Base-by-base conservation (phyloP, 2,888 invertebrate species). In the Troides helena region DNA sequence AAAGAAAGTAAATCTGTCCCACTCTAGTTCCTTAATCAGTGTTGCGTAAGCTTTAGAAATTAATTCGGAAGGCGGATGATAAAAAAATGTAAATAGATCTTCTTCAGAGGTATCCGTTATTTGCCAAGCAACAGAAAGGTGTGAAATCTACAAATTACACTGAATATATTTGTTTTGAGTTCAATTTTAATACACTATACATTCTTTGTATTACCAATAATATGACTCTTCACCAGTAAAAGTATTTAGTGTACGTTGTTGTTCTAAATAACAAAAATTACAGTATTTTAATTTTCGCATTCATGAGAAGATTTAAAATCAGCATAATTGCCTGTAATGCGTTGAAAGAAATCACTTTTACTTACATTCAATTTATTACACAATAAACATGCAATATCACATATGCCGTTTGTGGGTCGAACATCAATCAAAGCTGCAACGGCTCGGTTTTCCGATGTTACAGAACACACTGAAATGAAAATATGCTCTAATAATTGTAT, bases 1-100 rank as follows among this genome's bases (percentile, higher is more conserved):
- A 59, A 98, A 89, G 65, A 97, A 94, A 7, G 96, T 95, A 81
- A 96, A 97, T 74, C 94, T 94, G 71, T 94, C 94, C 97, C 97
- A 98, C 56, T 84, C 93, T 89, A 95, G 94, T 68, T 94, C 94
- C 69, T 94, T 92, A 2, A 97, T 94, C 18, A 96, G 90, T 62
- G 95, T 94, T 2, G 95, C 94, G 74, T 94, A 93, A 0, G 95
- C 96, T 85, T 93, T 93, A 12, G 96, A 94, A 62, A 96, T 89
- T 4, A 93, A 80, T 39, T 94, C 91, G 3, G 95, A 94, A 71
- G 96, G 94, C 0, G 98, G 97, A 81, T 95, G 94, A 72, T 89
- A 92, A 4, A 83, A 80, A 72, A 92, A 85, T 12, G 90, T 85
- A 72, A 78, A 92, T 17, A 93, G 90, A 78, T 94, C 93, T 63